phyloP scores from a whole-genome alignment of 2,113 vertebrate genomes.

The Penelope pileata region DNA sequence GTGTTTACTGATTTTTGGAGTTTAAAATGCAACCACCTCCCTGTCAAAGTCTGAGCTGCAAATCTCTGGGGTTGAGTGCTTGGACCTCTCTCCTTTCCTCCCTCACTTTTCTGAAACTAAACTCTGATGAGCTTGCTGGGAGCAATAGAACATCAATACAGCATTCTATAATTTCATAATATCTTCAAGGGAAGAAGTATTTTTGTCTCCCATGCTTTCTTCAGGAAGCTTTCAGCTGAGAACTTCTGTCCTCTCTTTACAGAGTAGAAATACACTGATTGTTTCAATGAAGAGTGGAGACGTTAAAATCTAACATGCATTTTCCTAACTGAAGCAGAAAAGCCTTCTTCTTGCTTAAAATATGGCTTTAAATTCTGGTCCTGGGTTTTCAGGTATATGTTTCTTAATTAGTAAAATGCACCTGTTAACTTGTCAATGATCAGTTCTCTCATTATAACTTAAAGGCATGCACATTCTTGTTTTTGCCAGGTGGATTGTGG shows the following conservation, averaged over 20 bases:
- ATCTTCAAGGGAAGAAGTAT: neutral
- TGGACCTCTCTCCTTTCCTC: neutral
- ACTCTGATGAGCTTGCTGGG: neutral
- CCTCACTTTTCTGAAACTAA: neutral
- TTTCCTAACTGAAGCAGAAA: neutral
- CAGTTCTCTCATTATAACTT: neutral
- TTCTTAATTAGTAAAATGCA: conserved; percentile 33
- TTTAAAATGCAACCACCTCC: neutral
- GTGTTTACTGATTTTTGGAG: neutral
- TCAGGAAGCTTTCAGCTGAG: neutral
- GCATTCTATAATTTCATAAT: neutral
- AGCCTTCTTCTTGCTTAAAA: neutral
- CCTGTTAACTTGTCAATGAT: neutral
- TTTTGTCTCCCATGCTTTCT: neutral
- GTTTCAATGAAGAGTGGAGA: neutral
- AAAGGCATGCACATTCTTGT: neutral
- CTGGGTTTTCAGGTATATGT: neutral
- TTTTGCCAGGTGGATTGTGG: neutral
- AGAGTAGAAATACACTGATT: accelerated
- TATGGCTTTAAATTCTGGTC: neutral
- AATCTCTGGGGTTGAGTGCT: neutral
- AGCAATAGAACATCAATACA: neutral
- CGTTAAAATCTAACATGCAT: neutral
- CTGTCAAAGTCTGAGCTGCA: neutral
- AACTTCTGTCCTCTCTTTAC: neutral